A percentile compares a stretch with the other conserved stretches of the same genome.
Evolutionary conservation across 2,797 vertebrate genomes (phyloP).

Genomic region (Myripristis murdjan): DNA sequence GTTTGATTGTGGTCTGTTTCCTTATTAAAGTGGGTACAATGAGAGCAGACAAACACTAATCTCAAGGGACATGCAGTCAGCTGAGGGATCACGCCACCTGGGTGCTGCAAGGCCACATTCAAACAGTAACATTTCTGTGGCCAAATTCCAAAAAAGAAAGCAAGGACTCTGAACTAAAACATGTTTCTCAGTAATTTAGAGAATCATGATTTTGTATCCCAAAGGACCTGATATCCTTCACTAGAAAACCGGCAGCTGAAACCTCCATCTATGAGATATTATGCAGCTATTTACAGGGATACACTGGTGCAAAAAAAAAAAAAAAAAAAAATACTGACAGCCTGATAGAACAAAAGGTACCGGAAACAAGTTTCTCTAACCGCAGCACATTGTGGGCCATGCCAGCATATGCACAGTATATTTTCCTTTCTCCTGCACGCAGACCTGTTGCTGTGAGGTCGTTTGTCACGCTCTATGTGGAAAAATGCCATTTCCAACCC

Average conservation of each 20-base stretch:
- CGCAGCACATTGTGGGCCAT: slow-evolving; percentile 29
- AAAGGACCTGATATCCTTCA: not conserved
- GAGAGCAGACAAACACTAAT: not conserved
- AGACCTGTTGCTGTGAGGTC: slow-evolving; percentile 11
- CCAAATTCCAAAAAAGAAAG: not conserved
- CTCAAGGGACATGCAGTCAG: not conserved
- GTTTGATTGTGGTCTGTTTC: slow-evolving; percentile 9
- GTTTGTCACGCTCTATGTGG: slow-evolving; percentile 44
- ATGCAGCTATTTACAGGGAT: slow-evolving; percentile 15
- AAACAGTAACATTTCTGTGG: slow-evolving; percentile 2
- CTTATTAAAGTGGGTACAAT: slow-evolving; percentile 3
- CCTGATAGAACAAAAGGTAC: slow-evolving; percentile 18
- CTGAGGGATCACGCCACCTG: slow-evolving; percentile 14
- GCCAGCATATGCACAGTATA: slow-evolving; percentile 22
- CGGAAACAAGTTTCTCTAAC: slow-evolving; percentile 40
- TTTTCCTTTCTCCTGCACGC: slow-evolving; percentile 28
- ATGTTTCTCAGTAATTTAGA: not conserved
- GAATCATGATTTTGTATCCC: not conserved
- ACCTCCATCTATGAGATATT: slow-evolving; percentile 1
- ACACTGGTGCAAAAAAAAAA: not conserved
- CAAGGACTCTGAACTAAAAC: slow-evolving; percentile 3
- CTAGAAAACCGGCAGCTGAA: not conserved
- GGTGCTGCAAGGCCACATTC: slow-evolving; percentile 4
- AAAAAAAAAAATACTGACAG: not conserved
- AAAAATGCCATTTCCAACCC: slow-evolving; percentile 42